Conservation (phyloP, 2,113 vertebrate genomes). For the Cichladusa arquata region DNA sequence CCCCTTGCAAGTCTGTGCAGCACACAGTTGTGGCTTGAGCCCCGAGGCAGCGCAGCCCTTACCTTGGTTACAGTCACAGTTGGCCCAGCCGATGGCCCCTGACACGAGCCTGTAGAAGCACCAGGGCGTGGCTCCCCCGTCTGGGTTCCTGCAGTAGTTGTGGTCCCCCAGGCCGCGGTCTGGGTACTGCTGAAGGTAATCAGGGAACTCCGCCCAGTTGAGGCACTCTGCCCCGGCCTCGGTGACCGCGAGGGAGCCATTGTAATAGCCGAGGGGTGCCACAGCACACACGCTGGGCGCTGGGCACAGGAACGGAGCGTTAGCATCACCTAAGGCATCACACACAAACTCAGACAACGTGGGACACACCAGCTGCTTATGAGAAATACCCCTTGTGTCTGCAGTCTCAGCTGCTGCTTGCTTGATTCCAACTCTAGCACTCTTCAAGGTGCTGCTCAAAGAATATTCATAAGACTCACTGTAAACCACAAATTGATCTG, state of each 20-base stretch:
- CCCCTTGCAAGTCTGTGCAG: neutral
- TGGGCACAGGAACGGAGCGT: conserved; percentile 43
- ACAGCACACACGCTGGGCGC: conserved; percentile 78
- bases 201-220: conserved; percentile 88
- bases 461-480: neutral
- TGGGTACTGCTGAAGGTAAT: conserved; percentile 90
- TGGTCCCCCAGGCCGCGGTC: conserved; percentile 86
- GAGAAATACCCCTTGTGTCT: neutral
- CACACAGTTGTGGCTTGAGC: neutral
- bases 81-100: conserved; percentile 86
- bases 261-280: conserved; percentile 85
- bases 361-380: neutral
- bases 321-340: neutral
- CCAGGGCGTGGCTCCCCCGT: conserved; percentile 84
- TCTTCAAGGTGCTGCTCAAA: neutral
- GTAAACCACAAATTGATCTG: neutral
- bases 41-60: neutral
- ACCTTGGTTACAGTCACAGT: conserved; percentile 91
- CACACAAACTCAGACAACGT: neutral
- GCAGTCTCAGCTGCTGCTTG: neutral
- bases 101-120: conserved; percentile 89
- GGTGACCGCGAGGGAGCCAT: conserved; percentile 83
- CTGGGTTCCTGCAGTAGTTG: conserved; percentile 89
- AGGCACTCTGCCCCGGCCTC: conserved; percentile 83
- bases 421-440: neutral